Conservation (phyloP, 2,797 vertebrate species). For the Protosalanx chinensis region DNA sequence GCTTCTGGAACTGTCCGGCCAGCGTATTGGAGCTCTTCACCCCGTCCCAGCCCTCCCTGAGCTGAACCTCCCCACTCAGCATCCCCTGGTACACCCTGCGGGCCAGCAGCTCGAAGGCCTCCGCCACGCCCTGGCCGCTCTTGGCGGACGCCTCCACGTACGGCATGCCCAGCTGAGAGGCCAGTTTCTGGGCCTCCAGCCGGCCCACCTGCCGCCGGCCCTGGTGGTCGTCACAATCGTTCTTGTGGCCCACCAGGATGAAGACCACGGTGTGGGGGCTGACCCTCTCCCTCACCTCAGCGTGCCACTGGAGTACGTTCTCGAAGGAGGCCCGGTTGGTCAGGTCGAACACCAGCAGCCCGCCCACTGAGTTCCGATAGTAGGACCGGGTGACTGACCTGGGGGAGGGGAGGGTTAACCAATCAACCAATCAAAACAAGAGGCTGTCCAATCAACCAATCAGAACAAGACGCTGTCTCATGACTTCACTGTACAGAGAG, state of each 20-base stretch:
- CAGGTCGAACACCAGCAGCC: conserved; percentile 82
- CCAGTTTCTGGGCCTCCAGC: conserved; percentile 76
- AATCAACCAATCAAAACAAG: neutral
- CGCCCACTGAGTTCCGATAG: conserved; percentile 81
- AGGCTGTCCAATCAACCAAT: neutral
- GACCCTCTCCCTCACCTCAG: conserved; percentile 76
- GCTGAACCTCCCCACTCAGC: conserved; percentile 62
- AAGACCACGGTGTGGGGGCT: conserved; percentile 74
- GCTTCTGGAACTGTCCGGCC: conserved; percentile 39
- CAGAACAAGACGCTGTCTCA: neutral
- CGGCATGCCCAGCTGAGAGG: conserved; percentile 62
- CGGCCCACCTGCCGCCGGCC: conserved; percentile 63
- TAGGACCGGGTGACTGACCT: conserved; percentile 87
- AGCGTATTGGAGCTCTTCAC: conserved; percentile 71
- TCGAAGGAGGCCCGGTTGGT: conserved; percentile 80
- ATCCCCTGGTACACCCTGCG: conserved; percentile 72
- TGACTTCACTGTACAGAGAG: neutral
- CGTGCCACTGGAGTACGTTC: conserved; percentile 73
- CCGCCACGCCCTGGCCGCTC: conserved; percentile 71
- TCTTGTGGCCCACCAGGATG: conserved; percentile 82
- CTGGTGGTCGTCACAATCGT: conserved; percentile 59
- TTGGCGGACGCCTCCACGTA: conserved; percentile 82
- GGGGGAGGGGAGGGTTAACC: neutral
- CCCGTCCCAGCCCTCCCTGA: conserved; percentile 76
- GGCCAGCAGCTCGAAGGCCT: conserved; percentile 73